phyloP scores from a whole-genome alignment of 1,140 invertebrate species.

The Trissolcus basalis region DNA sequence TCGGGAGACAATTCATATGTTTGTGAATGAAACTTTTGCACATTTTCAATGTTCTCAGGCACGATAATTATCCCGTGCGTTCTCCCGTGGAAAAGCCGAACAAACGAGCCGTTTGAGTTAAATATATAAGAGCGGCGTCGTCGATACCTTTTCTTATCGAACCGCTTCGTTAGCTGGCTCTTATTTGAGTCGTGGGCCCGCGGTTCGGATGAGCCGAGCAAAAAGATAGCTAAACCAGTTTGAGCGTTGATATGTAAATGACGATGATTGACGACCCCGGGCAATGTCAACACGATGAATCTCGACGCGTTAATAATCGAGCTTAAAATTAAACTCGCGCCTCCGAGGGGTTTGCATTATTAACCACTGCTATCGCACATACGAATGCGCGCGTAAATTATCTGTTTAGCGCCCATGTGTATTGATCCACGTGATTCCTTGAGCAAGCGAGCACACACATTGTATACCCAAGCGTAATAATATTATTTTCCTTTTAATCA shows the following conservation, averaged over 20 bases:
- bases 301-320: constrained; percentile 56
- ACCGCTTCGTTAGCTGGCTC: constrained; percentile 22
- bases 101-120: constrained; percentile 33
- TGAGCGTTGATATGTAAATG: constrained; percentile 49
- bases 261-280: constrained; percentile 45
- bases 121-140: neutral
- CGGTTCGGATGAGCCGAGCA: neutral
- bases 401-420: constrained; percentile 37
- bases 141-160: constrained; percentile 47
- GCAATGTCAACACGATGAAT: constrained; percentile 56
- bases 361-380: constrained; percentile 30
- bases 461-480: constrained; percentile 1
- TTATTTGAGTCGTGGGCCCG: neutral
- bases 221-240: constrained; percentile 39
- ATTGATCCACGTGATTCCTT: constrained; percentile 33
- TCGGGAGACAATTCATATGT: constrained; percentile 27
- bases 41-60: constrained; percentile 19
- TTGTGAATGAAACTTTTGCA: constrained; percentile 39
- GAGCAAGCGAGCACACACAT: constrained; percentile 5
- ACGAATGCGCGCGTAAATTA: constrained; percentile 41
- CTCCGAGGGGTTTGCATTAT: constrained; percentile 50
- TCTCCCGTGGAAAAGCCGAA: constrained; percentile 35
- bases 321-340: constrained; percentile 54
- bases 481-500: constrained; percentile 5
- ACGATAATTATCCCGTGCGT: constrained; percentile 21